Base-by-base conservation (phyloP, 2,797 vertebrate species). In the Scomberomorus guttatus region DNA sequence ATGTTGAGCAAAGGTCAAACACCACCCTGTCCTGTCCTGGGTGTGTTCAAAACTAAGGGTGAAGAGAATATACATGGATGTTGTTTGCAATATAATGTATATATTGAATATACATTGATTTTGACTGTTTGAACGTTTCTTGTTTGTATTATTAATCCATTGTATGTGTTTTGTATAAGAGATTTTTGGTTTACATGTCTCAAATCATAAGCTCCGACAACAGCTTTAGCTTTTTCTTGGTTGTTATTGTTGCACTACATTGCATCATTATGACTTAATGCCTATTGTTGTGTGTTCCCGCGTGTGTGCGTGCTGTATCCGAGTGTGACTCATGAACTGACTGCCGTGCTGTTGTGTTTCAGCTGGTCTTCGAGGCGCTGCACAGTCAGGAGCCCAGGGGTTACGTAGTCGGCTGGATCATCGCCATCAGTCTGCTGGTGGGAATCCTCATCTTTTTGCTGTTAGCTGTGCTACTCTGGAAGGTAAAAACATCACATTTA, bases 351-450 rank as follows among this genome's bases (percentile, higher is more conserved):
- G 65, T 83, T 95, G 72, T 92, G 91, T 94, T 95, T 80, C 94
- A 99, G 98, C 96, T 99, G 95, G 92, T 99, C 90, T 99, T 99
- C 75, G 98, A 99, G 93, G 98, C 98, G n/a, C 95, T 99, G 83
- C 98, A 99, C 94, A 98, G 96, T 90, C 96, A 99, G 94, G 98
- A 99, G 91, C 97, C 98, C 29, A 96, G 98, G 73, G 98, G 98
- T 80, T 99, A 99, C 61, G 97, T 99, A 20, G 98, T 99, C 0
- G 98, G 98, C 67, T 99, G 98, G 98, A 99, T 99, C 95, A 99
- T 99, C 52, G 98, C 98, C 95, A 99, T 99, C 92, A 99, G 98
- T 89, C 95, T 99, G 91, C 95, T 99, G 75, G 97, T 99, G 92
- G 98, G 98, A 87, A 97, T 99, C 94, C 97, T 99, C 91, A 98